These are phyloP conservation scores for Bufo bufo DNA, from an alignment of 2,113 vertebrate genomes.

Conservation along the genomic window DNA sequence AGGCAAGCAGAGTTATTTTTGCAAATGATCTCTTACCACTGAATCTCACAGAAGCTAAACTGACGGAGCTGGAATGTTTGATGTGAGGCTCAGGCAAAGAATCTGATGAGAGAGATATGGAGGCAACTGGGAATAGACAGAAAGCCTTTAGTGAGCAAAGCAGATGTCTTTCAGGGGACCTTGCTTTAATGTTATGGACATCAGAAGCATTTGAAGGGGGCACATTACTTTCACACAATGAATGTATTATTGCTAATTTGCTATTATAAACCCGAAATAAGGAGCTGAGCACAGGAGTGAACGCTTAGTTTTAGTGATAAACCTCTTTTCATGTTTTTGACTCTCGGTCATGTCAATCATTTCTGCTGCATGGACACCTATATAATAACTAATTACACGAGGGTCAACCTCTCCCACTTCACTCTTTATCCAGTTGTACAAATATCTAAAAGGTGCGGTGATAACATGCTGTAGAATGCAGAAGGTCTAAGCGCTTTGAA, in stretches of 20 bases:
- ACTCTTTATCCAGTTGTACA: neutral
- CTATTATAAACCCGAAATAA: slow-evolving; percentile 38
- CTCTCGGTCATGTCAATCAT: neutral
- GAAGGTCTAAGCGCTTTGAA: neutral
- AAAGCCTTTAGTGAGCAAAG: slow-evolving; percentile 37
- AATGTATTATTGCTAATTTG: slow-evolving; percentile 46
- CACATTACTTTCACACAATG: slow-evolving; percentile 35
- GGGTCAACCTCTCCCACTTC: neutral
- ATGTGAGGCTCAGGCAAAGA: slow-evolving; percentile 39
- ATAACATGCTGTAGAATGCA: neutral
- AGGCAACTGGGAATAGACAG: slow-evolving; percentile 42
- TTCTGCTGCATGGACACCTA: neutral
- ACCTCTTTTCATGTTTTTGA: neutral
- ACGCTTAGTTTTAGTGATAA: slow-evolving; percentile 18
- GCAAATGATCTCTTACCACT: slow-evolving; percentile 36
- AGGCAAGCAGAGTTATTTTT: slow-evolving; percentile 39
- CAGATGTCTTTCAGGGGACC: slow-evolving; percentile 54
- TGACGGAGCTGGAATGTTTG: slow-evolving; percentile 37
- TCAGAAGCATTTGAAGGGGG: slow-evolving; percentile 40
- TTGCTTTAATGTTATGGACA: slow-evolving; percentile 56
- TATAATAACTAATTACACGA: neutral
- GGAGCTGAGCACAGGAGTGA: neutral
- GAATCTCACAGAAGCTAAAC: slow-evolving; percentile 46
- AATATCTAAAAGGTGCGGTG: neutral
- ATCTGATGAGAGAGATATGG: slow-evolving; percentile 50